These are phyloP conservation scores for Cyrtodaria siliqua DNA, from an alignment of 2,888 invertebrate species.

Conservation along the genomic window DNA sequence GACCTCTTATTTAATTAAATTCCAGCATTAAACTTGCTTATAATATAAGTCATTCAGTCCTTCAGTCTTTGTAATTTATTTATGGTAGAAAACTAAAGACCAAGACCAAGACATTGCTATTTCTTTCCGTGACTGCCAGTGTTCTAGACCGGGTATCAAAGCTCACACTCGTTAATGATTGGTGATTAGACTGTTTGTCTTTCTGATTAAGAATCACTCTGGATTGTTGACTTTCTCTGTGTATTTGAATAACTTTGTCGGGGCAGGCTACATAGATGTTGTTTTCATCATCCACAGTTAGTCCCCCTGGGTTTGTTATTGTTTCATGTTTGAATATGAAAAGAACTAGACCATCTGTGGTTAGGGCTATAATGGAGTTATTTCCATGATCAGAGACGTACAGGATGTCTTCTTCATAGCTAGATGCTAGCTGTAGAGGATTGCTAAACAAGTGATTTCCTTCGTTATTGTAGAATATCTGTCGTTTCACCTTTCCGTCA, in stretches of 20 bases:
- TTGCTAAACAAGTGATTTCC: not conserved
- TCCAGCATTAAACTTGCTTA: too few species aligned
- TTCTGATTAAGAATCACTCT: too few species aligned
- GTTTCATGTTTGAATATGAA: not conserved
- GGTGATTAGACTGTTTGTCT: not conserved
- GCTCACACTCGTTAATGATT: not conserved
- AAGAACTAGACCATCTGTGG: not conserved
- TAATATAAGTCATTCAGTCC: too few species aligned
- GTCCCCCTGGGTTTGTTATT: not conserved
- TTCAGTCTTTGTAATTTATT: too few species aligned
- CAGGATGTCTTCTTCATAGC: not conserved
- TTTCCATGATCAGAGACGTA: not conserved
- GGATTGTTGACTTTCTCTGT: not conserved
- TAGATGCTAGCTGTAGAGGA: not conserved
- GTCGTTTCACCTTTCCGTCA: not conserved
- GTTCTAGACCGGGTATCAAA: not conserved
- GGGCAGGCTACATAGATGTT: not conserved
- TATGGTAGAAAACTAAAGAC: conserved; percentile 3
- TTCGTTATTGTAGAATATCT: not conserved
- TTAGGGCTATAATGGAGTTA: not conserved
- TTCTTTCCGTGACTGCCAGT: not conserved
- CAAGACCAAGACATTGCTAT: not conserved
- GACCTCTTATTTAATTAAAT: too few species aligned
- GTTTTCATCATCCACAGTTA: not conserved
- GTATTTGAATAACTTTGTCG: not conserved